These are phyloP conservation scores for Microplitis deprimator DNA, from an alignment of 2,888 invertebrate species.

Conservation along the genomic window DNA sequence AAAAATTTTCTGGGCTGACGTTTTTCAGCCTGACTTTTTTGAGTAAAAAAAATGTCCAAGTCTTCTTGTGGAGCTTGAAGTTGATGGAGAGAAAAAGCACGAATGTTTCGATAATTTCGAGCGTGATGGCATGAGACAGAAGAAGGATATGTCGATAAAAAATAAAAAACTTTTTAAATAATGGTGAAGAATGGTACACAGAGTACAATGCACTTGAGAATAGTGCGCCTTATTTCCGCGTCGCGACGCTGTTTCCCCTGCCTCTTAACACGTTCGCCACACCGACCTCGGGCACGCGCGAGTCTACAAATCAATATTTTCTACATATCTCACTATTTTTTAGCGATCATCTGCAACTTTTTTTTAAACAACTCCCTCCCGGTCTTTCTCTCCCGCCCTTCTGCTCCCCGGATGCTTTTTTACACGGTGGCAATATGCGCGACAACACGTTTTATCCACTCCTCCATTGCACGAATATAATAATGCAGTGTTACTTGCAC, in stretches of 20 bases:
- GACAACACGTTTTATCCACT: conserved; percentile 32
- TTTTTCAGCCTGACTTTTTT: no score
- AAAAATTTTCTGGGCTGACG: no score
- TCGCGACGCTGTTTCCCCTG: conserved; percentile 50
- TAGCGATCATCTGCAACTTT: conserved; percentile 53
- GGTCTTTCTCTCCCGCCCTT: not conserved
- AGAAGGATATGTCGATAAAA: not conserved
- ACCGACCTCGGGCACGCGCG: conserved; percentile 60
- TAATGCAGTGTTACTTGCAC: not conserved
- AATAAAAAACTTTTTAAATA: not conserved
- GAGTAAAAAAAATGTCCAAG: no score
- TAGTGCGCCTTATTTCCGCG: conserved; percentile 51
- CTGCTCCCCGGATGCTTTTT: not conserved
- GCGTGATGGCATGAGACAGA: no score
- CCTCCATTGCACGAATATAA: not conserved
- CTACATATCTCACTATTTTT: conserved; percentile 62
- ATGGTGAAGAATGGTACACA: not conserved
- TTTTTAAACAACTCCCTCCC: not conserved
- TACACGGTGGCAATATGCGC: not conserved
- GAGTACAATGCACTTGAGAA: conserved; percentile 20
- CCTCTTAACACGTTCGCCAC: conserved; percentile 43
- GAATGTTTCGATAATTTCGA: not conserved
- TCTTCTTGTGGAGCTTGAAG: no score
- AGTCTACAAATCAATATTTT: conserved; percentile 64
- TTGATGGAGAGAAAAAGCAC: conserved; percentile 3